Conservation (phyloP, 1,140 invertebrate genomes). For the Mylabris phalerata region DNA sequence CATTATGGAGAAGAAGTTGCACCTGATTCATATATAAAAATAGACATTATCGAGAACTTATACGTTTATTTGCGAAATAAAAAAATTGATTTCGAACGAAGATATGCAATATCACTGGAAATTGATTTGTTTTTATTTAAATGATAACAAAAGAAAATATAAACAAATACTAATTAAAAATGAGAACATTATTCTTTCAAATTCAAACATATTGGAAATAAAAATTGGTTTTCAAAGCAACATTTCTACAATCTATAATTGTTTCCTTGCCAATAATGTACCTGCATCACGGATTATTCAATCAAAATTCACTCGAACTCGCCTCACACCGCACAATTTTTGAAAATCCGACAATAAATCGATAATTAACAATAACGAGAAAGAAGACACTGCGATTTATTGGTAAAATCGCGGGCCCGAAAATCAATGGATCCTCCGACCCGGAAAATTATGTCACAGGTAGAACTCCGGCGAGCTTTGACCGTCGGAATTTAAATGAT, state of each 20-base stretch:
- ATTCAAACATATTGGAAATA: conserved; percentile 2
- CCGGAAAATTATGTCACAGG: conserved; percentile 57
- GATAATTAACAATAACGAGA: too few species aligned
- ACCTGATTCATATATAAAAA: conserved; percentile 31
- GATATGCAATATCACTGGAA: conserved; percentile 25
- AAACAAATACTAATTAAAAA: conserved; percentile 15
- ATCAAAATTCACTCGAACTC: too few species aligned
- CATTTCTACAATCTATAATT: conserved; percentile 10
- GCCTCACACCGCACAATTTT: too few species aligned
- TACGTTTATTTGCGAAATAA: conserved; percentile 6
- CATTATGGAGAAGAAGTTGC: background rate
- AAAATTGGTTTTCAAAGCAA: conserved; percentile 1
- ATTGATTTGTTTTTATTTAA: too few species aligned
- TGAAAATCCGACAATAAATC: too few species aligned
- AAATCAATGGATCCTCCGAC: conserved; percentile 35
- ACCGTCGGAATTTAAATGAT: conserved; percentile 48
- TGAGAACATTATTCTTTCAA: background rate
- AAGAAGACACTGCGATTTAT: too few species aligned
- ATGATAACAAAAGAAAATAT: too few species aligned
- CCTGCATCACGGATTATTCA: background rate
- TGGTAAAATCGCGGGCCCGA: conserved; percentile 21
- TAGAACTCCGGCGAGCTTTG: conserved; percentile 60
- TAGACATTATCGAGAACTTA: conserved; percentile 10
- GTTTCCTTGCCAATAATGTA: background rate
- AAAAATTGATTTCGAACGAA: conserved; percentile 14